Base-by-base conservation (phyloP, 2,888 invertebrate species). In the Andrena bicolor region DNA sequence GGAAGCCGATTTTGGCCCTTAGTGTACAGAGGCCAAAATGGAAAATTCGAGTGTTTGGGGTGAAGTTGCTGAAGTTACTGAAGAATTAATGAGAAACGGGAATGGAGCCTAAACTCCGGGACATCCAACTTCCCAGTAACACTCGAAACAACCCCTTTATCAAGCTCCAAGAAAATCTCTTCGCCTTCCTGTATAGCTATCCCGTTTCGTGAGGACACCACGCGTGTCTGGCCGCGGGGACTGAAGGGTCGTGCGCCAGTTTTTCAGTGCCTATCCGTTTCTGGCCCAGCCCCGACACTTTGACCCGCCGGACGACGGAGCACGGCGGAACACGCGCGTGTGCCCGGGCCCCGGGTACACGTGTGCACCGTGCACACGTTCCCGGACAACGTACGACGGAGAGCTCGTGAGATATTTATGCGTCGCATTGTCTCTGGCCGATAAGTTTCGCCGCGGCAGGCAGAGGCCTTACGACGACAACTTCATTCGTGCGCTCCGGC, bases 371-470 rank as follows among this genome's bases (percentile, higher is more conserved):
- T 20, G 72, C 68, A 41, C 79, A 60, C 63, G 69, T 63, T 80
- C 72, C 63, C 65, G 26, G 63, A 61, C 61, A 76, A 76, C 65
- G 66, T 91, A 92, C 10, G 53, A 48, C 60, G 53, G 92, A 91
- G 91, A 89, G 89, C 84, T 90, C 90, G 89, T 90, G 89, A 91
- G 90, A 94, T 93, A 94, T 94, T 94, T 94, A 93, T 93, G 93
- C 93, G 92, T 89, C 90, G 92, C 92, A 94, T 94, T 93, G 93
- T 93, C 92, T 88, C 75, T 66, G 76, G 49, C 88, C 88, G 87
- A 88, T 88, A 88, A 86, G 82, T 82, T 61, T 76, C 82, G 82
- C 81, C 48, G 84, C 78, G 85, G 80, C 78, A 80, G 79, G 86
- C 83, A 76, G 83, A 83, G 68, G 77, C 76, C 73, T 56, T 65